phyloP scores from a whole-genome alignment of 2,113 vertebrate genomes.

The Indri indri region DNA sequence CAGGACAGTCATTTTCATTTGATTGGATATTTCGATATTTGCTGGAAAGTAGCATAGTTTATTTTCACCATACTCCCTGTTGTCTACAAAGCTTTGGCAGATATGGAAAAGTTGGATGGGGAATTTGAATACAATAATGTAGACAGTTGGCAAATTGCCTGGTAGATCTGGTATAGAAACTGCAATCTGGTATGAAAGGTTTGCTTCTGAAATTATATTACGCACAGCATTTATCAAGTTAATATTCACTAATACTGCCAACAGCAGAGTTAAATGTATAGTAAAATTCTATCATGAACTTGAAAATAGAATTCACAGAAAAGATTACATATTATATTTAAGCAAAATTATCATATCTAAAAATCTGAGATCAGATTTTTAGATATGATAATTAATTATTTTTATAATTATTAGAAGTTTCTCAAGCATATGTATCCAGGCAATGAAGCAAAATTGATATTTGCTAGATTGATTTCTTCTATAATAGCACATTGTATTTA shows the following conservation, averaged over 20 bases:
- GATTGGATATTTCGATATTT: constrained; percentile 15
- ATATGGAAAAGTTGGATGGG: neutral
- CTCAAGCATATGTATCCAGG: neutral
- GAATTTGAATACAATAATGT: neutral
- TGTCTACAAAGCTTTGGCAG: neutral
- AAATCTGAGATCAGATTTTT: neutral
- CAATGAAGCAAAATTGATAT: neutral
- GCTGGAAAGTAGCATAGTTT: neutral
- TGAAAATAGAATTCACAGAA: constrained; percentile 10
- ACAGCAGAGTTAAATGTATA: neutral
- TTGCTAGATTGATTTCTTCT: neutral
- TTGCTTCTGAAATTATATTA: neutral
- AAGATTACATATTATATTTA: neutral
- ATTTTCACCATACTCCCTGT: neutral
- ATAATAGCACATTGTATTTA: neutral
- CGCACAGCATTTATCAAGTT: neutral
- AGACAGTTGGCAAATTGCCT: neutral
- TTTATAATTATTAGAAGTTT: neutral
- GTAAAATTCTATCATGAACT: neutral
- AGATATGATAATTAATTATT: neutral
- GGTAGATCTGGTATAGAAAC: neutral
- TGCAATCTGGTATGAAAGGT: neutral
- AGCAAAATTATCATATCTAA: neutral
- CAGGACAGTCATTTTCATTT: neutral
- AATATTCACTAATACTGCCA: neutral